Evolutionary conservation across 2,113 vertebrate species (phyloP).

Genomic region (Mixornis gularis): DNA sequence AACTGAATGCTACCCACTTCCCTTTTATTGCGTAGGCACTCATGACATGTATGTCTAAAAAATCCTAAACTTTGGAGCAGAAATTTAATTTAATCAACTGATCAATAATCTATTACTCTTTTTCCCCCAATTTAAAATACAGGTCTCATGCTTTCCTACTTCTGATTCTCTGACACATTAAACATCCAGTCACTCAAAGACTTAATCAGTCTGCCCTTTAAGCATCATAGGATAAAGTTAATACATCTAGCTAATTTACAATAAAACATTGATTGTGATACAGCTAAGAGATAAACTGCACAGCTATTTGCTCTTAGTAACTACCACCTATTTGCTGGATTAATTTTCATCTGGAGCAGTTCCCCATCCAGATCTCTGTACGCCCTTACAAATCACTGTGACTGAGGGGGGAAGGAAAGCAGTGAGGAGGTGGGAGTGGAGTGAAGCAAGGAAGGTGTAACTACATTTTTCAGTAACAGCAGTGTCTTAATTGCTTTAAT

Average conservation of each 20-base stretch:
- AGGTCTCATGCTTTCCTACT: not conserved
- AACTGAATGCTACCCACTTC: not conserved
- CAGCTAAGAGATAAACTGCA: not conserved
- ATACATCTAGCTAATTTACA: not conserved
- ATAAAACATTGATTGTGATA: not conserved
- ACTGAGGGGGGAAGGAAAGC: not conserved
- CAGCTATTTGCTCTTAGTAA: not conserved
- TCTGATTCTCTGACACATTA: not conserved
- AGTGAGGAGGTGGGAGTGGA: not conserved
- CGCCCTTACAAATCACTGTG: rapidly evolving
- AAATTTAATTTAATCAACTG: not conserved
- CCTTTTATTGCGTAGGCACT: not conserved
- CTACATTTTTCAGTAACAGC: not conserved
- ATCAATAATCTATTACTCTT: not conserved
- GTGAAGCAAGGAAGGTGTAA: not conserved
- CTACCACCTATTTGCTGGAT: not conserved
- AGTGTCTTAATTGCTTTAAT: not conserved
- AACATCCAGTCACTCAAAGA: not conserved
- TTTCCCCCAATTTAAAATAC: not conserved
- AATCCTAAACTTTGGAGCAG: not conserved
- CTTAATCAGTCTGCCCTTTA: not conserved
- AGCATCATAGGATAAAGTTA: not conserved
- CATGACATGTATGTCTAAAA: not conserved
- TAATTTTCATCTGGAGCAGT: not conserved
- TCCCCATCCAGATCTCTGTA: not conserved